Conservation (phyloP, 2,797 vertebrate genomes). For the Peromyscus aztecus region DNA sequence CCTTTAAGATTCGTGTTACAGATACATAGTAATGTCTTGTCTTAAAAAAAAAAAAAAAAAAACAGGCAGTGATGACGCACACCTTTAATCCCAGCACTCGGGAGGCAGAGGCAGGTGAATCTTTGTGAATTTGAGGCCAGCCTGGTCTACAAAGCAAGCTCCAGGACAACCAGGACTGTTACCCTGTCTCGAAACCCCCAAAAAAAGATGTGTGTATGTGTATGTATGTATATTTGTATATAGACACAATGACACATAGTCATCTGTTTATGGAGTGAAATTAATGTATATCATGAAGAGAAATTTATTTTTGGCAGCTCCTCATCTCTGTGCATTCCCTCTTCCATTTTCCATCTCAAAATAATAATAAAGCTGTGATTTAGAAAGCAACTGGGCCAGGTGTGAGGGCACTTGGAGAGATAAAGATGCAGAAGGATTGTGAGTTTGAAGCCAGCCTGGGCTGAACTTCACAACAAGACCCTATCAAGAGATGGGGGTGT, state of each 20-base stretch:
- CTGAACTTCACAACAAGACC: background rate
- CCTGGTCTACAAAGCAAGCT: background rate
- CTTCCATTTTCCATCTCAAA: background rate
- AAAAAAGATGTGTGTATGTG: no score
- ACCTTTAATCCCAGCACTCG: background rate
- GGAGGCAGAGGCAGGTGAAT: background rate
- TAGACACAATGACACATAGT: background rate
- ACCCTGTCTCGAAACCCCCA: background rate
- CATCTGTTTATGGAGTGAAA: background rate
- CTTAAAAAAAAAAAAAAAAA: background rate
- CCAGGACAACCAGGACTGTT: background rate
- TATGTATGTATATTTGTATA: background rate
- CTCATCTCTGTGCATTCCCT: background rate
- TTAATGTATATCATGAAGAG: no score
- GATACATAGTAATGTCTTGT: background rate
- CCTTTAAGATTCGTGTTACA: no score
- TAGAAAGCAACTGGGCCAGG: background rate
- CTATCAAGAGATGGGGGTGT: no score
- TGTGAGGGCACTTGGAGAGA: background rate
- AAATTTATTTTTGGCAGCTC: background rate
- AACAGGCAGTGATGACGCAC: background rate
- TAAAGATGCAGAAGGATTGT: background rate
- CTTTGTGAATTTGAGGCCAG: background rate
- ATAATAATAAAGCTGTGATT: background rate
- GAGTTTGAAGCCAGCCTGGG: background rate